A percentile compares a stretch with the other conserved stretches of the same genome.
Conservation (phyloP, 2,888 invertebrate genomes). For the Shargacucullia verbasci region DNA sequence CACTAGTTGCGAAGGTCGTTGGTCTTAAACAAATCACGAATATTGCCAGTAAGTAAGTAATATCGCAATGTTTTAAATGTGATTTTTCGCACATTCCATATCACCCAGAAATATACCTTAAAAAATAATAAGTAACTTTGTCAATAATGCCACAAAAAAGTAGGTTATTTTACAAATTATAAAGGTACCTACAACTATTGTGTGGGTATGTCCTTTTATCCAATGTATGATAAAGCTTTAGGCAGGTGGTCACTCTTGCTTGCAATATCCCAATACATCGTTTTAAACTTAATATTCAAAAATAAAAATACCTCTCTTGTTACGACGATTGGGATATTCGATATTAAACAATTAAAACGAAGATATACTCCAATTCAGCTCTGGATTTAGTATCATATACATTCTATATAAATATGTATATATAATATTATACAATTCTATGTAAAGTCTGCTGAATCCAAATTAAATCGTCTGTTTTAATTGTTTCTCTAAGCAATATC, state of each 20-base stretch:
- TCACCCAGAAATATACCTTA: too few relatives aligned
- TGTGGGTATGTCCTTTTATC: conserved; percentile 59
- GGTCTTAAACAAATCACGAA: too few relatives aligned
- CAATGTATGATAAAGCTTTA: conserved; percentile 60
- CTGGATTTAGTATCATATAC: not conserved
- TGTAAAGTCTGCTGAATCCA: not conserved
- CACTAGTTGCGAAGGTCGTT: too few relatives aligned
- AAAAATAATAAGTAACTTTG: too few relatives aligned
- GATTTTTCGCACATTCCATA: too few relatives aligned
- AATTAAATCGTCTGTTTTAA: conserved; percentile 25
- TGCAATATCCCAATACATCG: conserved; percentile 32
- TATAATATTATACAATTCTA: too few relatives aligned
- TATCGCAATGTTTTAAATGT: too few relatives aligned
- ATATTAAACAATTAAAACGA: conserved; percentile 25
- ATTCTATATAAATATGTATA: too few relatives aligned
- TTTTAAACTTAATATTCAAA: not conserved
- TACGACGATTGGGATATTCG: conserved; percentile 34
- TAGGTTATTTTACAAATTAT: too few relatives aligned
- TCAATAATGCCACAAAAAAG: too few relatives aligned
- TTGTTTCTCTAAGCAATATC: conserved; percentile 13
- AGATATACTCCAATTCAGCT: not conserved
- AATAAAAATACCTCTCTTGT: not conserved
- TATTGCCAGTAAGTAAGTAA: too few relatives aligned
- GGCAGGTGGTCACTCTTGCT: conserved; percentile 59
- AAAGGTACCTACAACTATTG: too few relatives aligned